phyloP scores from a whole-genome alignment of 2,888 invertebrate species.

The Nemoura dubitans region DNA sequence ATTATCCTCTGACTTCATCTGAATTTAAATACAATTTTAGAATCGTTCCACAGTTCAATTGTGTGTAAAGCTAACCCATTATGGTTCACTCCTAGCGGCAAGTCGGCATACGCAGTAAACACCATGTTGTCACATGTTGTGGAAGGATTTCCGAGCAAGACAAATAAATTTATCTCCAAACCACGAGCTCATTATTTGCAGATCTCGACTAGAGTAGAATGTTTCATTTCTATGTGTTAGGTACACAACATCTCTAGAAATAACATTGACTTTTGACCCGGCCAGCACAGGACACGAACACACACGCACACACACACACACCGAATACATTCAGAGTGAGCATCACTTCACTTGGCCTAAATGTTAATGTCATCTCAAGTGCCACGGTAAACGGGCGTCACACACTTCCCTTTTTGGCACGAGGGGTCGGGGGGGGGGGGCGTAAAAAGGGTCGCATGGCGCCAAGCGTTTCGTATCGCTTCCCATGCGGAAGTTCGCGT shows the following conservation, averaged over 20 bases:
- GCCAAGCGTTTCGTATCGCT: background rate
- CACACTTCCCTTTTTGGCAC: background rate
- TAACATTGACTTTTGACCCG: background rate
- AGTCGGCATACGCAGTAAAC: background rate
- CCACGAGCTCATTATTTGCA: background rate
- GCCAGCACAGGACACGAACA: background rate
- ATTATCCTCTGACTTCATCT: background rate
- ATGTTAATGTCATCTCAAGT: background rate
- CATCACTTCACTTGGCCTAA: background rate
- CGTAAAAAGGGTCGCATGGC: background rate
- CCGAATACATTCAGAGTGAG: no score
- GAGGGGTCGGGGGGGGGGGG: background rate
- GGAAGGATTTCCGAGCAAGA: background rate
- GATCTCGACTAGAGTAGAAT: background rate
- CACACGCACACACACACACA: background rate
- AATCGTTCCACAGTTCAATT: background rate
- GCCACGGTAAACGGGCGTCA: background rate
- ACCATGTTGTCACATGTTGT: background rate
- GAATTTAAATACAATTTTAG: background rate
- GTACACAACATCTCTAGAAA: background rate
- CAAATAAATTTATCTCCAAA: background rate
- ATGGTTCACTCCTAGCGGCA: background rate
- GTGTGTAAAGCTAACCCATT: background rate
- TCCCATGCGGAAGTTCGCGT: background rate
- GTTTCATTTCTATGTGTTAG: background rate